These are phyloP conservation scores for Athene noctua DNA, from an alignment of 2,113 vertebrate species.

Conservation along the genomic window DNA sequence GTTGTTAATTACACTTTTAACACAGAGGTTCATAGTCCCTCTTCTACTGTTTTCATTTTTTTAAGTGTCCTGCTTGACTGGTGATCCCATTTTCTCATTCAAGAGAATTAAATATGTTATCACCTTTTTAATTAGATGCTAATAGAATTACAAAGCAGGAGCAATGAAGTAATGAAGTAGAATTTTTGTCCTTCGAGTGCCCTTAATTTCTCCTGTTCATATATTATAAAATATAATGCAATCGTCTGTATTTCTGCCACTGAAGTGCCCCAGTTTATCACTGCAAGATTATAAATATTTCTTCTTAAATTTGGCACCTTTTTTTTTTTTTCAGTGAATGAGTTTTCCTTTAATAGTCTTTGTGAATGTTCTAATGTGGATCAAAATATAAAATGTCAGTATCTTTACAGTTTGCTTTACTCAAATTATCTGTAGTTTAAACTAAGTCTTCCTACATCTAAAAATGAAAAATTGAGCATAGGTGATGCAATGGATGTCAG, in stretches of 20 bases:
- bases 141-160: not conserved
- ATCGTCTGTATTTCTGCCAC: not conserved
- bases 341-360: not conserved
- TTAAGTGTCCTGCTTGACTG: not conserved
- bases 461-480: not conserved
- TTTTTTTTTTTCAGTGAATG: not conserved
- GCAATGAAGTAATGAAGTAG: not conserved
- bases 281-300: not conserved
- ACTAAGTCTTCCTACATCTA: not conserved
- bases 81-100: not conserved
- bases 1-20: not conserved
- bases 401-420: not conserved
- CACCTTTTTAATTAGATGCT: not conserved
- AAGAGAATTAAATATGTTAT: not conserved
- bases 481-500: not conserved
- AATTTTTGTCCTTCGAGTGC: not conserved
- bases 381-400: not conserved
- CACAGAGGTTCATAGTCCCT: not conserved
- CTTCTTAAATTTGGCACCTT: not conserved
- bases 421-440: not conserved
- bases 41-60: not conserved
- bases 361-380: not conserved
- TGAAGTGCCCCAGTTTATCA: not conserved
- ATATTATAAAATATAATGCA: not conserved
- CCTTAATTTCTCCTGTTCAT: not conserved